These are phyloP conservation scores for Pseudotriccus pelzelni DNA, from an alignment of 2,797 vertebrate genomes.

Conservation along the genomic window DNA sequence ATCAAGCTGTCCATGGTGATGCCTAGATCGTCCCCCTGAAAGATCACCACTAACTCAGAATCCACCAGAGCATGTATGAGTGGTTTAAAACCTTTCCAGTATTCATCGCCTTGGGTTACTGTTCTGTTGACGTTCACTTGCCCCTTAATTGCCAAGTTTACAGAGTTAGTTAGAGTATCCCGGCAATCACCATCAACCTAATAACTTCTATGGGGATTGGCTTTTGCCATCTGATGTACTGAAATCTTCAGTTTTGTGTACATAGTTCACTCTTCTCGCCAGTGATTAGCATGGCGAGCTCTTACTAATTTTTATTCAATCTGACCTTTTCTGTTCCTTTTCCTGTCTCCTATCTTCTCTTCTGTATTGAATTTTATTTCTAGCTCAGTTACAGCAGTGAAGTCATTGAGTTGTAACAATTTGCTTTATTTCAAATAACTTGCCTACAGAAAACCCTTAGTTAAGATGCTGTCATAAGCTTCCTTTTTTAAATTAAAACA, in stretches of 20 bases:
- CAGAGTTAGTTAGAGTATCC: background rate
- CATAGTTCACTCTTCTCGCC: background rate
- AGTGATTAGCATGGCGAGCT: background rate
- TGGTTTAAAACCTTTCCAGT: constrained; percentile 3
- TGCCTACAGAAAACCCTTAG: background rate
- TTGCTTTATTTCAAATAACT: background rate
- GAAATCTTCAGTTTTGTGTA: background rate
- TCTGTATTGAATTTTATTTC: background rate
- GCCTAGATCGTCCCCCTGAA: constrained; percentile 47
- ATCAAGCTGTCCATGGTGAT: constrained; percentile 38
- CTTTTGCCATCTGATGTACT: background rate
- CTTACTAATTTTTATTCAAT: background rate
- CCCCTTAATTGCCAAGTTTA: background rate
- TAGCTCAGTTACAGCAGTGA: background rate
- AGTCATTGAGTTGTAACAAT: background rate
- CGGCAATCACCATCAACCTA: background rate
- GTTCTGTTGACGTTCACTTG: background rate
- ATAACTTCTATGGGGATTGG: background rate
- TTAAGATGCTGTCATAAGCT: background rate
- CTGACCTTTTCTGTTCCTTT: background rate
- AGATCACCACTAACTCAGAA: constrained; percentile 48
- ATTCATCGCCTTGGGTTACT: background rate
- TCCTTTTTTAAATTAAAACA: background rate
- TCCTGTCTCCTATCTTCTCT: background rate
- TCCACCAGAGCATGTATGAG: background rate